phyloP scores from a whole-genome alignment of 2,797 vertebrate genomes.

The Squalus acanthias region DNA sequence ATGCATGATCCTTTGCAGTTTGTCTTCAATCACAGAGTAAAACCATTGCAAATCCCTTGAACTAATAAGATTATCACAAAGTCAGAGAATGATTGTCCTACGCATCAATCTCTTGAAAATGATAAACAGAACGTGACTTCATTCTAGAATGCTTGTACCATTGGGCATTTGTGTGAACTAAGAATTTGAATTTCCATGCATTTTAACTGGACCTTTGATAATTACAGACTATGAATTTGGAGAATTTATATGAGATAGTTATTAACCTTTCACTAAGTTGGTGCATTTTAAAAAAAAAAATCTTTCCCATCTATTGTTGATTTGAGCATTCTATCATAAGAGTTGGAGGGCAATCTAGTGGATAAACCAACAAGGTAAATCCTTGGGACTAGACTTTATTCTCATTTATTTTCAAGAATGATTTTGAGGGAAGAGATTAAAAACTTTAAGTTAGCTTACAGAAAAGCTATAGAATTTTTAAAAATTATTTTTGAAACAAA shows the following conservation, averaged over 20 bases:
- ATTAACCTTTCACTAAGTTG: background rate
- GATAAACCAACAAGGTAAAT: background rate
- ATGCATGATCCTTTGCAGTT: conserved; percentile 2
- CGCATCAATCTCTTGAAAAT: background rate
- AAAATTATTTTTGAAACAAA: background rate
- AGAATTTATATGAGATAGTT: background rate
- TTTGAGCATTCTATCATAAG: background rate
- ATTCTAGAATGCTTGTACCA: background rate
- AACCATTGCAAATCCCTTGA: conserved; percentile 31
- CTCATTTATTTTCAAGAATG: background rate
- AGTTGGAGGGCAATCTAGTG: background rate
- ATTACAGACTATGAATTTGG: background rate
- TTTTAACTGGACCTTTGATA: background rate
- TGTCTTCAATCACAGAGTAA: conserved; percentile 27
- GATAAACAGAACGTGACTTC: conserved; percentile 20
- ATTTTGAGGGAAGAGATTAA: background rate
- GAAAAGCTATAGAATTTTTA: background rate
- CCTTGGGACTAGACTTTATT: background rate
- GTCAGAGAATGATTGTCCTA: conserved; percentile 19
- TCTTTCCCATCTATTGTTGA: background rate
- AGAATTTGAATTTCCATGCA: background rate
- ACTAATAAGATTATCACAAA: conserved; percentile 31
- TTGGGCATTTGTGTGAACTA: background rate
- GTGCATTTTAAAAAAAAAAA: background rate
- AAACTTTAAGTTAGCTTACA: background rate